These are phyloP conservation scores for Loris lydekkerianus DNA, from an alignment of 2,797 vertebrate species.

Conservation along the genomic window DNA sequence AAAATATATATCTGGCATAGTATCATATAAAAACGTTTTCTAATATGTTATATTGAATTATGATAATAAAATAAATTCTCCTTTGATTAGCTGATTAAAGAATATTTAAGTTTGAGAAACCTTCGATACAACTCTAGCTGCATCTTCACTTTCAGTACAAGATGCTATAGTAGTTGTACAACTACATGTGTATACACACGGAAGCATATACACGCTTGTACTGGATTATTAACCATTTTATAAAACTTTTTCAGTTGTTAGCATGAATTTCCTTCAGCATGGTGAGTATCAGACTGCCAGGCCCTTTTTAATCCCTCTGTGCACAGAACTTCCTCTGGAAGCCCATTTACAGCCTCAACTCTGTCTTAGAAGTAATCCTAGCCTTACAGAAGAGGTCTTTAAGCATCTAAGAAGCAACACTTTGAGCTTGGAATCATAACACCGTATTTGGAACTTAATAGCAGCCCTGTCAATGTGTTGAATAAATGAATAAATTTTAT, in stretches of 20 bases:
- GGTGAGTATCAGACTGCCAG: neutral
- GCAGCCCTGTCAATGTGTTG: neutral
- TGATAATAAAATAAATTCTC: neutral
- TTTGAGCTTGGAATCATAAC: neutral
- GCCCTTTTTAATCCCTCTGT: neutral
- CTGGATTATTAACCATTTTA: neutral
- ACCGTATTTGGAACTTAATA: neutral
- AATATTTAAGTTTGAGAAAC: neutral
- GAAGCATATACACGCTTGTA: neutral
- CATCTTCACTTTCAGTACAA: neutral
- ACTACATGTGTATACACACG: neutral
- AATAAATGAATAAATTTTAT: neutral
- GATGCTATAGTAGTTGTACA: neutral
- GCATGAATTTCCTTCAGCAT: neutral
- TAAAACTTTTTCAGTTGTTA: neutral
- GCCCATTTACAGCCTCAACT: neutral
- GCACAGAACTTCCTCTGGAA: neutral
- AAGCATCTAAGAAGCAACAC: neutral
- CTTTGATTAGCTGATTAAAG: neutral
- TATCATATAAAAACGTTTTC: constrained; percentile 18
- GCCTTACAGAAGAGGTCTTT: neutral
- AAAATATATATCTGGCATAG: neutral
- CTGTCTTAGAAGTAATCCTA: neutral
- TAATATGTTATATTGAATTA: neutral
- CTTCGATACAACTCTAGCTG: neutral